Percentiles rank a stretch among this genome's conserved stretches.
Conservation (phyloP, 1,140 invertebrate genomes). For the Temnothorax curvispinosus region DNA sequence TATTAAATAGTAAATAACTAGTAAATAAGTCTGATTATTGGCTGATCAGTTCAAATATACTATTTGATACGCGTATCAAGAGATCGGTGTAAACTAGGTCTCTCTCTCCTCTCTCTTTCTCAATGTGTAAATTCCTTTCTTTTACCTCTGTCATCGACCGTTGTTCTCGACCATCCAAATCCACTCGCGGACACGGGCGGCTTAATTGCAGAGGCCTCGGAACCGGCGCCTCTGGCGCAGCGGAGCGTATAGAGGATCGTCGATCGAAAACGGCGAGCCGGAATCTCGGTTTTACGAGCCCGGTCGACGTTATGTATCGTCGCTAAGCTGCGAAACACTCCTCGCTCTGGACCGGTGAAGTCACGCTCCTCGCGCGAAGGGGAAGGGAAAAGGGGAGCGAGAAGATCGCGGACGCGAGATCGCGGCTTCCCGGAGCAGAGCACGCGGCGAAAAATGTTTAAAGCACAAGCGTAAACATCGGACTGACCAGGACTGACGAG, state of each 20-base stretch:
- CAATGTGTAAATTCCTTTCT: not conserved
- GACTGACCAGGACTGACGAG: constrained; percentile 76
- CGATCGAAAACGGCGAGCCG: constrained; percentile 29
- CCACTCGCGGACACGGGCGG: not conserved
- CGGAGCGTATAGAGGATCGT: constrained; percentile 8
- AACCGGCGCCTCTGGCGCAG: not conserved
- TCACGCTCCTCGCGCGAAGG: not conserved
- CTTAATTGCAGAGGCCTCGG: not conserved
- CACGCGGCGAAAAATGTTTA: constrained; percentile 76
- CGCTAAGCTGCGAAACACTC: not conserved
- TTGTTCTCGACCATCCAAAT: not conserved
- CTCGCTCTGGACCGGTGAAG: not conserved
- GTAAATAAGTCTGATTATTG: too few relatives aligned
- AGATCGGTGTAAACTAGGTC: too few relatives aligned
- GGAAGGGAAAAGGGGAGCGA: not conserved
- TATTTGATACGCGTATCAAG: too few relatives aligned
- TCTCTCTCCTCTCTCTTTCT: not conserved
- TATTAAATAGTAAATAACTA: too few relatives aligned
- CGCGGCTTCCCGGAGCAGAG: not conserved
- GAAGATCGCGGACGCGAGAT: not conserved
- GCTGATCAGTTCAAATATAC: too few relatives aligned
- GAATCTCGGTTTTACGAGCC: constrained; percentile 33
- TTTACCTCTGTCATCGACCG: constrained; percentile 6
- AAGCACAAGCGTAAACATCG: constrained; percentile 80
- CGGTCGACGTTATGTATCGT: not conserved